Conservation (phyloP, 1,140 invertebrate genomes). For the Solenopsis fugax region DNA sequence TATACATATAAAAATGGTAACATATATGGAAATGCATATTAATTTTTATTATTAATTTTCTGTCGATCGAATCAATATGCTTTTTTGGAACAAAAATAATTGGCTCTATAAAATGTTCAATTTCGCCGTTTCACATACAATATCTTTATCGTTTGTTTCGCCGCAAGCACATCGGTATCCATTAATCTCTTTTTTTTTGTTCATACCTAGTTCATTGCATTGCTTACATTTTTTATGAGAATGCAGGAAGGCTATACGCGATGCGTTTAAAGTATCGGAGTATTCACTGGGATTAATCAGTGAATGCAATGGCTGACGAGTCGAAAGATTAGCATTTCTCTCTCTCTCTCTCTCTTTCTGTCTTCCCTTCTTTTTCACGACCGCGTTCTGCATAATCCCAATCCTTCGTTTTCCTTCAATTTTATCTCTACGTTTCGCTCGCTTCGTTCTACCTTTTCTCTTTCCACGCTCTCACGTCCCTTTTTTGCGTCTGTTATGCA, state of each 20-base stretch:
- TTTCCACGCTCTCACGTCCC: neutral
- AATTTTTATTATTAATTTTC: constrained; percentile 38
- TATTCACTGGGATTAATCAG: neutral
- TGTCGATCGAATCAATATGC: constrained; percentile 9
- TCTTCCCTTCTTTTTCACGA: neutral
- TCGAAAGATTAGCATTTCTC: constrained; percentile 26
- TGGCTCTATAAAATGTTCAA: constrained; percentile 15
- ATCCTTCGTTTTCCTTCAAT: constrained; percentile 50
- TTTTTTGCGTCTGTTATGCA: constrained; percentile 35
- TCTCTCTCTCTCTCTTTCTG: neutral
- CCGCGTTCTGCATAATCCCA: constrained; percentile 26
- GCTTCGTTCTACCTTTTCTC: constrained; percentile 7
- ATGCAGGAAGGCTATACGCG: neutral
- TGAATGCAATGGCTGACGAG: constrained; percentile 20
- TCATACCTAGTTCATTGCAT: neutral
- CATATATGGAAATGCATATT: neutral
- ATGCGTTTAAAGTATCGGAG: neutral
- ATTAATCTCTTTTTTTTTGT: constrained; percentile 21
- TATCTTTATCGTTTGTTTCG: constrained; percentile 30
- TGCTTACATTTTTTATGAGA: constrained; percentile 22
- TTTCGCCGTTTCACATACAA: neutral
- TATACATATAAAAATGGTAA: neutral
- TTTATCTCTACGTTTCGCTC: constrained; percentile 20
- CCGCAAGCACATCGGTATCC: neutral
- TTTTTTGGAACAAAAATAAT: constrained; percentile 23